phyloP scores from a whole-genome alignment of 2,888 invertebrate genomes.

The Metallyticus violacea region DNA sequence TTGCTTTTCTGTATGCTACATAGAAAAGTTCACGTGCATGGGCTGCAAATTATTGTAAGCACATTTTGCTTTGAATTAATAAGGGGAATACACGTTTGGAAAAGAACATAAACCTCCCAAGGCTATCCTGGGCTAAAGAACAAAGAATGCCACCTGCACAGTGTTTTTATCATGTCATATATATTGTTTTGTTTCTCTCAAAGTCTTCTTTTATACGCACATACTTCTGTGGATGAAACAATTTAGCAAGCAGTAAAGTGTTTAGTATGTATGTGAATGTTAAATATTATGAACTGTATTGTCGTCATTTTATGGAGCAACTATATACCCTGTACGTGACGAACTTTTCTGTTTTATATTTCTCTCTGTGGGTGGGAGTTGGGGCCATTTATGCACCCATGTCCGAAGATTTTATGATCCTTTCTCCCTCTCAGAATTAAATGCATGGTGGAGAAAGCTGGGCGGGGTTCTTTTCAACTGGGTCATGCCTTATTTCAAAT shows the following conservation, averaged over 20 bases:
- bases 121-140: not conserved
- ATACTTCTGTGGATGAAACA: too few species aligned
- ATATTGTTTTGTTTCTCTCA: not conserved
- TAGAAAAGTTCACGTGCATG: too few species aligned
- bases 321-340: not conserved
- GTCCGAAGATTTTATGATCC: not conserved
- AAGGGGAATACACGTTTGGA: too few species aligned
- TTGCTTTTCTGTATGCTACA: too few species aligned
- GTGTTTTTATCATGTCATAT: not conserved
- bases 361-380: not conserved
- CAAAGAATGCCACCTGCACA: not conserved
- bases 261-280: not conserved
- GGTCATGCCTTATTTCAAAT: not conserved
- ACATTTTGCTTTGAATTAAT: too few species aligned
- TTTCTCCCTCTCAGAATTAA: not conserved
- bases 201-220: not conserved
- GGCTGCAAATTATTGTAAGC: too few species aligned
- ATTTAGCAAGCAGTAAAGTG: not conserved
- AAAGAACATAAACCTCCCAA: too few species aligned
- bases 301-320: not conserved
- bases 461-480: not conserved
- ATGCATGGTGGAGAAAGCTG: not conserved
- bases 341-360: not conserved
- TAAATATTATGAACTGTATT: not conserved
- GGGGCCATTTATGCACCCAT: not conserved